Percentiles rank a stretch among this genome's conserved stretches.
Conservation (phyloP, 2,888 invertebrate species). For the Hypercompe scribonia region DNA sequence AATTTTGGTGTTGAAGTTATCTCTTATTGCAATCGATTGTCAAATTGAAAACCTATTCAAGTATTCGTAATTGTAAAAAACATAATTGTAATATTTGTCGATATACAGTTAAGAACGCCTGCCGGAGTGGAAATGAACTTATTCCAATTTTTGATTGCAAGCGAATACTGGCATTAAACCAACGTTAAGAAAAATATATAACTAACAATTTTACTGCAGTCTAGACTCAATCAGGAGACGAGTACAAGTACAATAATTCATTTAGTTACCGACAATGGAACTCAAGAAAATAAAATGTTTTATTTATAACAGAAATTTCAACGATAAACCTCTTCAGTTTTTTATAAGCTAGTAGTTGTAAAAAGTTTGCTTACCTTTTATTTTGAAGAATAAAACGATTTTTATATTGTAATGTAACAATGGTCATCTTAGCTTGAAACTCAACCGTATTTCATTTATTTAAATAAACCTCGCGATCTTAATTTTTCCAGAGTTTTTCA, state of each 20-base stretch:
- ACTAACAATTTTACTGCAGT: conserved; percentile 51
- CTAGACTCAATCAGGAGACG: conserved; percentile 69
- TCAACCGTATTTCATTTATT: no score
- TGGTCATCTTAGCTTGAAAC: no score
- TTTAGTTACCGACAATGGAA: conserved; percentile 73
- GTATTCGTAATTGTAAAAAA: no score
- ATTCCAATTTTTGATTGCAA: neutral
- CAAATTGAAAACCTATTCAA: no score
- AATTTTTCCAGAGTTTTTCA: no score
- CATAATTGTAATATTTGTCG: no score
- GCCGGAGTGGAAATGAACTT: no score
- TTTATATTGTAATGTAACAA: neutral
- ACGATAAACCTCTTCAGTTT: conserved; percentile 36
- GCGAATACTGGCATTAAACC: neutral
- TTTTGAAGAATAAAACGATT: neutral
- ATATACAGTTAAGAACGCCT: no score
- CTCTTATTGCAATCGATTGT: no score
- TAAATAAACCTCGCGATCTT: no score
- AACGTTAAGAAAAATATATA: neutral
- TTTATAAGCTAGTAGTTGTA: conserved; percentile 49
- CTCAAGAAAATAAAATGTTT: conserved; percentile 66
- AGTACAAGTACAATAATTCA: conserved; percentile 75
- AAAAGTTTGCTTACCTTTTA: conserved; percentile 43
- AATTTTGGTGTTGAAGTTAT: no score
- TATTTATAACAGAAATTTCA: conserved; percentile 49